phyloP scores from a whole-genome alignment of 92 coral and sea anemone genomes.

The Micromussa lordhowensis region DNA sequence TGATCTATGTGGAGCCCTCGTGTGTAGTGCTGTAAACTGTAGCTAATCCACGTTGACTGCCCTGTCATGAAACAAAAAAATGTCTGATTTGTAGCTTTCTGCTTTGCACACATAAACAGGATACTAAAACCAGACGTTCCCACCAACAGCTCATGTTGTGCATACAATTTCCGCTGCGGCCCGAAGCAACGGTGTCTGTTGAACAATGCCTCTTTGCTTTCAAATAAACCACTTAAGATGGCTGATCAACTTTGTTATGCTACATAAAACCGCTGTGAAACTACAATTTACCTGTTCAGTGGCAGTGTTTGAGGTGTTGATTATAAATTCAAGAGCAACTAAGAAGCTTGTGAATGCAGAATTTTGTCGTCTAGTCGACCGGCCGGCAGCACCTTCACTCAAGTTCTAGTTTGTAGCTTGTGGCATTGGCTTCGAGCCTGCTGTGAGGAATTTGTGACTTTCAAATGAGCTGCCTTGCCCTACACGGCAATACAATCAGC shows the following conservation, averaged over 20 bases:
- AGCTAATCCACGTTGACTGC: neutral
- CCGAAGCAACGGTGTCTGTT: slow-evolving; percentile 8
- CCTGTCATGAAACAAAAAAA: slow-evolving; percentile 17
- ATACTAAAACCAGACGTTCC: neutral
- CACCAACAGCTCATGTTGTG: neutral
- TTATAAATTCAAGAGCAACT: neutral
- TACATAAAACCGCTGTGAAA: neutral
- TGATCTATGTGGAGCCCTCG: neutral
- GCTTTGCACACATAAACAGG: neutral
- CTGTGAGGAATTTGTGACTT: slow-evolving; percentile 52
- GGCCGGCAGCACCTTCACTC: neutral
- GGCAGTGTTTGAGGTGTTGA: neutral
- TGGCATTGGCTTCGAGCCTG: slow-evolving; percentile 34
- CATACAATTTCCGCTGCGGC: neutral
- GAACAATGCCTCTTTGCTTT: neutral
- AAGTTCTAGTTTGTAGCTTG: neutral
- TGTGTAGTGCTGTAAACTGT: neutral
- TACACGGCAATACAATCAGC: slow-evolving; percentile 18
- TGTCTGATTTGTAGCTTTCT: neutral
- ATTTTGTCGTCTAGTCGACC: neutral
- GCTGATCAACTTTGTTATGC: neutral
- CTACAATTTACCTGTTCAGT: neutral
- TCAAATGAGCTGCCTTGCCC: slow-evolving; percentile 23
- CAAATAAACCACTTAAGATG: slow-evolving; percentile 1
- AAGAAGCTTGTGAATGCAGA: neutral